Conservation (phyloP, 2,797 vertebrate species). For the Centropyge bicolor region DNA sequence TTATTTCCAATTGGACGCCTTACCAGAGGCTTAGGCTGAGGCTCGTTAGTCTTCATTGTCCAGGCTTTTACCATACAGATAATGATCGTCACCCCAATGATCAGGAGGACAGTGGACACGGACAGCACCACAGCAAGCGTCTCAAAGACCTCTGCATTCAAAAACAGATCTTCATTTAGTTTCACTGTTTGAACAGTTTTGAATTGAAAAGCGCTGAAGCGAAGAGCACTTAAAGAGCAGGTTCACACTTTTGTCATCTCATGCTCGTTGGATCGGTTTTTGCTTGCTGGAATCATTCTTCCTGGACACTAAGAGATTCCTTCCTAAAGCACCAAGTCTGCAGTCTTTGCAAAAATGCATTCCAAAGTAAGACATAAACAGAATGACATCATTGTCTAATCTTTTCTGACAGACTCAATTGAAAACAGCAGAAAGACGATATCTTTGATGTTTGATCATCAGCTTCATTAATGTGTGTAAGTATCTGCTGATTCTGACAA, state of each 20-base stretch:
- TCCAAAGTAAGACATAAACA: too few relatives aligned
- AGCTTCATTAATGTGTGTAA: too few relatives aligned
- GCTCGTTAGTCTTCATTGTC: accelerated
- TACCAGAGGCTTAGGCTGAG: slow-evolving; percentile 30
- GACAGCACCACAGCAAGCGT: not conserved
- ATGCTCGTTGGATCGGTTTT: not conserved
- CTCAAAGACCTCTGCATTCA: accelerated
- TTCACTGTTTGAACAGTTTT: not conserved
- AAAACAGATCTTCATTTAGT: not conserved
- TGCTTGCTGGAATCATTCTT: not conserved
- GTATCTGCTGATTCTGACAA: too few relatives aligned
- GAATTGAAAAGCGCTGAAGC: not conserved
- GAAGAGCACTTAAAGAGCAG: not conserved
- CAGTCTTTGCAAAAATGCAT: not conserved
- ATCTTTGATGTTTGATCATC: too few relatives aligned
- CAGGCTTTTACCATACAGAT: slow-evolving; percentile 29
- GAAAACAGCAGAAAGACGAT: too few relatives aligned
- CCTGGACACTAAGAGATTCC: too few relatives aligned
- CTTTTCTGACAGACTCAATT: too few relatives aligned
- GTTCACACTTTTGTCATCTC: too few relatives aligned
- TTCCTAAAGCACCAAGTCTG: not conserved
- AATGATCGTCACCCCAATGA: accelerated
- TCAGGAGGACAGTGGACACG: accelerated
- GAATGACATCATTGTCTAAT: too few relatives aligned
- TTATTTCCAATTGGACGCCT: not conserved